Base-by-base conservation (phyloP, 2,113 vertebrate genomes). In the Equus przewalskii region DNA sequence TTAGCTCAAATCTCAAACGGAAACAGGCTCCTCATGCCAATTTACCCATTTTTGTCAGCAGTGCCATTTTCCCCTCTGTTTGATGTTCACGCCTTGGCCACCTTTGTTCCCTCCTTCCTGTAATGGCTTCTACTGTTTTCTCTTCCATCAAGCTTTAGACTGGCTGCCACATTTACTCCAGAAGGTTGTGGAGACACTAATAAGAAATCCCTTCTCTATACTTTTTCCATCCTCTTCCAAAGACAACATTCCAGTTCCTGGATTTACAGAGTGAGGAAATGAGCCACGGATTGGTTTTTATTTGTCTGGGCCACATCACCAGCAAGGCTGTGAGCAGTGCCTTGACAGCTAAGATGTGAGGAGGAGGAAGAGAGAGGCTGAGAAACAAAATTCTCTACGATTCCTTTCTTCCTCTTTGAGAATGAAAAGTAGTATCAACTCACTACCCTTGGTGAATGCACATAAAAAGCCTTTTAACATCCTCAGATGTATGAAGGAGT, bases 41-140 rank as follows among this genome's bases (percentile, higher is more conserved):
- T 3, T 12, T 28, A 14, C 5, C 33, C n/a, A 1, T 26, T 46
- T 80, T 56, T 24, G 28, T 54, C 2, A 22, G 44, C 0, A 16
- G 1, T 3, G 1, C 44, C 26, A 0, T 41, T 21, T 46, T 33
- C 56, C 14, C 3, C 26, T 19, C 18, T 8, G 4, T 30, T 51
- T 1, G 3, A 21, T 0, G 11, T 11, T n/a, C 46, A 3, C 12
- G 1, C 1, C 0, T 11, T 1, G 6, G 46, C 62, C 41, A 4
- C 22, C 44, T 49, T 26, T 83, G 24, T 60, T 24, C n/a, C 41
- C 18, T 60, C 36, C 7, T 36, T 30, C 33, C 62, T 36, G 12
- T 28, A 6, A 7, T 5, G n/a, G 36, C 65, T n/a, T 49, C 26
- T 33, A 5, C 0, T 21, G 2, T 10, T 28, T 58, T 86, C 60